Base-by-base conservation (phyloP, 2,113 vertebrate genomes). In the Lethenteron reissneri region DNA sequence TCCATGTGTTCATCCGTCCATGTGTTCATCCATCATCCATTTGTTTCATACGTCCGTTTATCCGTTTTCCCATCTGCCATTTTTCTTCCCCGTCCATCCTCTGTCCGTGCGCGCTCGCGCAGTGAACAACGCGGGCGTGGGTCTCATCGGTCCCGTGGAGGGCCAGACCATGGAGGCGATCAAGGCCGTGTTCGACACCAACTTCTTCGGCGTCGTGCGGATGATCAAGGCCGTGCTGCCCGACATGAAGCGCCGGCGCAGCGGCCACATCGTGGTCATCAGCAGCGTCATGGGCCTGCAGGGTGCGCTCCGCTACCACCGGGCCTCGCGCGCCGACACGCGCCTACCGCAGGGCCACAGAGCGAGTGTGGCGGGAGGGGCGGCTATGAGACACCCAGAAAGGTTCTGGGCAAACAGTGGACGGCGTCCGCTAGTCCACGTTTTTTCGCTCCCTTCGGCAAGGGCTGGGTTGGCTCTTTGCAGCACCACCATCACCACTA, bases 41-140 rank as follows among this genome's bases (percentile, higher is more conserved):
- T 5, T 41, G 41, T 41, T 41, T 41, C 41, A 41, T 41, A 5
- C 41, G 41, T 41, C 41, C 41, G 41, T 41, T 9, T 58, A 62
- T 74, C 71, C 71, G 17, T 19, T 64, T 4, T 8, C 41, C 6
- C 6, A 41, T 41, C 41, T 41, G 2, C 41, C 41, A 41, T 41
- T 19, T 64, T 19, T 64, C 5, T 4, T 64, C 60, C 60, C 60
- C 60, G 14, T 64, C 60, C 4, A 14, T 19, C 60, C 60, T 64
- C 60, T 64, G 14, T 64, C 60, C 21, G 14, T 64, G 14, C 21
- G 14, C 21, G 14, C 60, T 72, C 13, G 69, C 71, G 15, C 75
- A 95, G 91, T 95, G 75, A 95, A 86, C 76, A 95, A 95, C 2
- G 90, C 89, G 2, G 91, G 91, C 1, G 79, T 90, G 73, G 91